phyloP scores from a whole-genome alignment of 2,113 vertebrate species.

The Lethenteron camtschaticum region DNA sequence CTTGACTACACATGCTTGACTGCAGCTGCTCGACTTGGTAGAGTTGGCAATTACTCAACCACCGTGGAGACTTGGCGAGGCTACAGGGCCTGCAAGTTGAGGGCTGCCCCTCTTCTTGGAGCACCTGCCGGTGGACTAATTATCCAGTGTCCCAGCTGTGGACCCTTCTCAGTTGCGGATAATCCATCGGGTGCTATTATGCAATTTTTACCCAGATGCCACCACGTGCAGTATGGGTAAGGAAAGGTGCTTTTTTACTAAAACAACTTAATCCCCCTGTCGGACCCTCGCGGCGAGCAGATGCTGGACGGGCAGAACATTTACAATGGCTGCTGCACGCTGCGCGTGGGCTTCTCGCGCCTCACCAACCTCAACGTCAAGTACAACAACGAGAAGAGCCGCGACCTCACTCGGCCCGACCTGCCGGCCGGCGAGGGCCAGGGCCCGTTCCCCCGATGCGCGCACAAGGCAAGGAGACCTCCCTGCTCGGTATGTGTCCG shows the following conservation, averaged over 20 bases:
- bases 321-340: conserved; percentile 37
- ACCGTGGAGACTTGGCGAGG: too few species aligned
- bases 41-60: too few species aligned
- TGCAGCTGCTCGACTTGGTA: too few species aligned
- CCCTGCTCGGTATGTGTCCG: conserved; percentile 6
- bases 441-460: conserved; percentile 17
- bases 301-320: conserved; percentile 40
- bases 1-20: too few species aligned
- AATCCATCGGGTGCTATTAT: too few species aligned
- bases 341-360: conserved; percentile 45
- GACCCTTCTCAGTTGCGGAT: too few species aligned
- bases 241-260: background rate
- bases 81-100: too few species aligned
- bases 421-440: conserved; percentile 36
- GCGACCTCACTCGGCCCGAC: conserved; percentile 50
- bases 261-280: background rate
- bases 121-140: too few species aligned
- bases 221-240: background rate
- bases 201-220: too few species aligned
- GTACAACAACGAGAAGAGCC: conserved; percentile 56
- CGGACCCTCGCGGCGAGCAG: conserved; percentile 18
- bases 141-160: too few species aligned
- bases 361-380: conserved; percentile 40
- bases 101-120: too few species aligned
- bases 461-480: conserved; percentile 26